Base-by-base conservation (phyloP, 1,140 invertebrate species). In the Calycopis cecrops region DNA sequence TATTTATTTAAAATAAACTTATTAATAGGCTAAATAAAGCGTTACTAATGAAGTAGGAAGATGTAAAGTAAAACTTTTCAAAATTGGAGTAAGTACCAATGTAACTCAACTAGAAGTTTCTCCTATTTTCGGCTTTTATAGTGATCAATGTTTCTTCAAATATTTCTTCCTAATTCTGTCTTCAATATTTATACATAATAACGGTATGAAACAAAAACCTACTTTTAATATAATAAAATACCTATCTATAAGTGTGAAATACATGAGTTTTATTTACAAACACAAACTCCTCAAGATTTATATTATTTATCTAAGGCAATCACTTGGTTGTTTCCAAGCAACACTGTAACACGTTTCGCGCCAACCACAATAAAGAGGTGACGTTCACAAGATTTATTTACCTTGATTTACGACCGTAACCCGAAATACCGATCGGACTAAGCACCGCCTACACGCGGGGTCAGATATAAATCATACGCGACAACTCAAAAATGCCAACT, bases 401-500 rank as follows among this genome's bases (percentile, higher is more conserved):
- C 61, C 61, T 65, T 71, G 74, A 79, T 79, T 76, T 86, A 82
- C 82, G 59, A 69, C 70, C 63, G 67, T 69, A 70, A 68, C 64
- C 67, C 65, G 50, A 76, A 86, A 86, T 83, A 72, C 79, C 78
- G 77, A 85, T 81, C 76, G 75, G 69, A 63, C 80, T 85, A 82
- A 86, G 78, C 81, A 76, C 73, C 81, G 84, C 84, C 84, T 76
- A 85, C 84, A 69, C 76, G 53, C 68, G 59, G 67, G 76, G 72
- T 76, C 74, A 79, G 50, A 55, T 38, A 73, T 83, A 84, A 85
- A 87, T 85, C 81, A 87, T 87, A 76, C 71, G 78, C 67, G 84
- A 87, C 84, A 85, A 79, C 73, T 85, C 81, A 87, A 87, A 87
- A 85, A 84, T 81, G 81, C 79, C 78, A 82, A 85, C 79, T 78